Base-by-base conservation (phyloP, 2,113 vertebrate species). In the Oreotrochilus melanogaster region DNA sequence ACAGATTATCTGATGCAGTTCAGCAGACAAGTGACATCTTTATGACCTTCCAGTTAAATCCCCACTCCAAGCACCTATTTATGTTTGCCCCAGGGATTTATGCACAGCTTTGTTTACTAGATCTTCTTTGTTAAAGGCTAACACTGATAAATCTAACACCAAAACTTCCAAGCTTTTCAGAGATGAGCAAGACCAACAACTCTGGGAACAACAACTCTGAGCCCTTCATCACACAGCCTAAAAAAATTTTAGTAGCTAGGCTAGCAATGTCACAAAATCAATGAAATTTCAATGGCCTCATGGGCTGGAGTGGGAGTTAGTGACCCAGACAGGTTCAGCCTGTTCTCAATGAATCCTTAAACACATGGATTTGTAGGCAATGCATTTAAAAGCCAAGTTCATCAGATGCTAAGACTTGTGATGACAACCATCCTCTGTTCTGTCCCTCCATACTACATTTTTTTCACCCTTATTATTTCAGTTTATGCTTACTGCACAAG, bases 91-190 rank as follows among this genome's bases (percentile, higher is more conserved):
- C 39, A 23, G 53, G 53, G 57, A 89, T 78, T 87, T 78, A 78
- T 85, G 25, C 18, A 61, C 18, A 72, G 66, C n/a, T 91, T 88
- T 93, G 50, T 85, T 89, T 85, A 91, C 56, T 70, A 89, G 95
- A 67, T 64, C 45, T 42, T 65, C 78, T 81, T 91, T 85, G 51
- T 65, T 92, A 88, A 75, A 89, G 51, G 48, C 48, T 54, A 74
- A 62, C 31, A 9, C 18, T 56, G n/a, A 47, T 47, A 71, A 81
- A 80, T 31, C 33, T 50, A 66, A 78, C 27, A 81, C 64, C 56
- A 56, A 70, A 81, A 91, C 25, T 57, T 66, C 33, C 28, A 18
- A 31, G 19, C 30, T 86, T 66, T 76, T 64, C 62, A 78, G 43
- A 56, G 28, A 25, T 0, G 2, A 80, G 17, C 10, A 78, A 54